These are phyloP conservation scores for cat (Felis catus) DNA, from an alignment of 2,113 vertebrate genomes.

Conservation along the genomic window DNA sequence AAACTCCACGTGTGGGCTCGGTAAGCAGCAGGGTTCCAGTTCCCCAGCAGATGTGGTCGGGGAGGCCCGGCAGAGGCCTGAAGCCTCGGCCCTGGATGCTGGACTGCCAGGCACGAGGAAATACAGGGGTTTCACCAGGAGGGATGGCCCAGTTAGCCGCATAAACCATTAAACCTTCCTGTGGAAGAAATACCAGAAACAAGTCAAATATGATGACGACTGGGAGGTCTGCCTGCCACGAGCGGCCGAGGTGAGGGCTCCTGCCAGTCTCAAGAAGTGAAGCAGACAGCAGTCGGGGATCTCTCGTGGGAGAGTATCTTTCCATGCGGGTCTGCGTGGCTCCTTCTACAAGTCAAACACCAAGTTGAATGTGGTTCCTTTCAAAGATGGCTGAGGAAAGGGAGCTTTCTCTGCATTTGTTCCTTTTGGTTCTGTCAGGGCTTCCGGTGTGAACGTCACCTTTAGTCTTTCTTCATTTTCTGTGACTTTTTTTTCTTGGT, in stretches of 20 bases:
- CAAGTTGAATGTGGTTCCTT: accelerated
- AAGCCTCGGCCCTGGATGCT: accelerated
- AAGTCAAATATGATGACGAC: no score
- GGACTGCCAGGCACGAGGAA: not conserved
- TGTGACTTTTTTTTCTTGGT: not conserved
- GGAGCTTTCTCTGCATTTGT: no score
- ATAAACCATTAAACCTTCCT: not conserved
- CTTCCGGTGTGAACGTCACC: accelerated
- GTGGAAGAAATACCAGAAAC: not conserved
- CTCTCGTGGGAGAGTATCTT: not conserved
- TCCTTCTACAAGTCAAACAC: not conserved
- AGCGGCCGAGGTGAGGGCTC: not conserved
- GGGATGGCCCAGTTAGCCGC: not conserved
- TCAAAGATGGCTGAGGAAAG: not conserved
- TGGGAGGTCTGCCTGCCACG: accelerated
- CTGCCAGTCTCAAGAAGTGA: accelerated
- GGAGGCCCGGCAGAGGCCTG: not conserved
- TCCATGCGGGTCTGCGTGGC: not conserved
- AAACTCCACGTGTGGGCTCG: not conserved
- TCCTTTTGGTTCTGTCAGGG: not conserved
- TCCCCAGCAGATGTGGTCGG: no score
- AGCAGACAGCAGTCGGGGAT: not conserved
- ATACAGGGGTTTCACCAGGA: not conserved
- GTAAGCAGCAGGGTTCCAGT: not conserved
- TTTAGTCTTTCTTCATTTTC: not conserved